These are phyloP conservation scores for Synanthedon formicaeformis DNA, from an alignment of 2,888 invertebrate species.

Conservation along the genomic window DNA sequence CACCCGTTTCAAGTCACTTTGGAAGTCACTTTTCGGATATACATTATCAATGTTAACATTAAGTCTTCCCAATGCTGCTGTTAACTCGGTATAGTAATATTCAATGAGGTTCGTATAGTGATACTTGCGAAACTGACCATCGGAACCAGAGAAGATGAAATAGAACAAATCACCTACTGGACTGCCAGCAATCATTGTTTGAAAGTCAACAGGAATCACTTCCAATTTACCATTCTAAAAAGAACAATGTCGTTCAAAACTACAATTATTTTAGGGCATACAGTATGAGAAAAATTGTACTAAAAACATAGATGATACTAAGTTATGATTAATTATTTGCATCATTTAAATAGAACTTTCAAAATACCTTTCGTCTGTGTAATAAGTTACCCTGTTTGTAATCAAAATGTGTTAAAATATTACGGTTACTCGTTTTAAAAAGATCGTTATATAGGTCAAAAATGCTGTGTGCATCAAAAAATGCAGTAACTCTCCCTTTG, in stretches of 20 bases:
- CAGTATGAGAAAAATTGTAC: too few relatives aligned
- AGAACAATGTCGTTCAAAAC: too few relatives aligned
- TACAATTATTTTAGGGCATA: too few relatives aligned
- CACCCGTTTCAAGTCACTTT: slow-evolving; percentile 20
- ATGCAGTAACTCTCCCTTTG: neutral
- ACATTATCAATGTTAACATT: slow-evolving; percentile 13
- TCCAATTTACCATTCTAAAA: slow-evolving; percentile 19
- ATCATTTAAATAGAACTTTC: too few relatives aligned
- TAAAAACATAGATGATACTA: too few relatives aligned
- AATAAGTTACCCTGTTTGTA: slow-evolving; percentile 18
- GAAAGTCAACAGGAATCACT: slow-evolving; percentile 19
- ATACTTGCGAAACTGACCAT: slow-evolving; percentile 18
- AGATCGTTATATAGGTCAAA: neutral
- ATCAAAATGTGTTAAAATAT: slow-evolving; percentile 15
- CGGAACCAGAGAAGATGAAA: slow-evolving; percentile 22
- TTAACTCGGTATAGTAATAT: slow-evolving; percentile 19
- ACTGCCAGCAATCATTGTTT: slow-evolving; percentile 13
- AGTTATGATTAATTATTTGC: too few relatives aligned
- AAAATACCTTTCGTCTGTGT: slow-evolving; percentile 3
- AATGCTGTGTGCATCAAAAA: neutral
- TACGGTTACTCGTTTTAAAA: neutral
- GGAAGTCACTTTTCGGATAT: slow-evolving; percentile 17
- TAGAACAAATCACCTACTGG: slow-evolving; percentile 18
- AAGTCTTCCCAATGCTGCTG: slow-evolving; percentile 12
- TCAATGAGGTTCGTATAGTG: slow-evolving; percentile 16